Percentiles rank a stretch among this genome's conserved stretches.
These are phyloP conservation scores for Saturnia japonica DNA, from an alignment of 2,888 invertebrate species.

Conservation along the genomic window DNA sequence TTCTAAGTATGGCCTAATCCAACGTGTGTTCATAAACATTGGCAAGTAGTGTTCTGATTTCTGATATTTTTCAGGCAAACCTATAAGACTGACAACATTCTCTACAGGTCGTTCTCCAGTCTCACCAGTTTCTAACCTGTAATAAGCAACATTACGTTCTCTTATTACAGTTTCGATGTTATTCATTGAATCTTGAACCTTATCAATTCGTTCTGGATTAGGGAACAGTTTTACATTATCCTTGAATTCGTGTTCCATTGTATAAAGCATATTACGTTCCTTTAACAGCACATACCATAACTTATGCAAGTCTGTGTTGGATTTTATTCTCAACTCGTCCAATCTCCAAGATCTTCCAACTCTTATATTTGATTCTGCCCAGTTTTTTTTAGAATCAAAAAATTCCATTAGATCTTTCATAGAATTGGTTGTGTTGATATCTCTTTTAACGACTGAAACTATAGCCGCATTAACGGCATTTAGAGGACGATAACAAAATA, in stretches of 20 bases:
- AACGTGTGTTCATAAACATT: conserved; percentile 84
- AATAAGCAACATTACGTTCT: conserved; percentile 96
- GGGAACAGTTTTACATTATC: conserved; percentile 87
- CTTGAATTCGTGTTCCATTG: conserved; percentile 94
- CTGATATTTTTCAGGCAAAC: conserved; percentile 81
- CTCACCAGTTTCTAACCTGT: conserved; percentile 93
- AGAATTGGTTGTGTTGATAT: conserved; percentile 64
- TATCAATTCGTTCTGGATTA: conserved; percentile 95
- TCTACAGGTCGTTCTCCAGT: conserved; percentile 88
- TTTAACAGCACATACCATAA: conserved; percentile 96
- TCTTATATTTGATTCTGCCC: conserved; percentile 88
- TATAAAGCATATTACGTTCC: conserved; percentile 97
- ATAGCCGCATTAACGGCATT: conserved; percentile 39
- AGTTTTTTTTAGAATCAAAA: conserved; percentile 93
- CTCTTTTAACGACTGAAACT: conserved; percentile 33
- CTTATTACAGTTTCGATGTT: conserved; percentile 94
- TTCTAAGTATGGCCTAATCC: conserved; percentile 82
- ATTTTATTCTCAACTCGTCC: conserved; percentile 96
- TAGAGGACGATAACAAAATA: conserved; percentile 45
- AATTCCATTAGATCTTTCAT: conserved; percentile 89
- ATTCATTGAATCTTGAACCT: conserved; percentile 96
- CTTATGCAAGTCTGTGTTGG: conserved; percentile 97
- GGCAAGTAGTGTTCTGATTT: conserved; percentile 85
- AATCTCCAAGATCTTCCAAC: conserved; percentile 93
- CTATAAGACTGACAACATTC: conserved; percentile 82